Percentiles rank a stretch among this genome's conserved stretches.
These are phyloP conservation scores for Siniperca obscura DNA, from an alignment of 2,797 vertebrate genomes.

Conservation along the genomic window DNA sequence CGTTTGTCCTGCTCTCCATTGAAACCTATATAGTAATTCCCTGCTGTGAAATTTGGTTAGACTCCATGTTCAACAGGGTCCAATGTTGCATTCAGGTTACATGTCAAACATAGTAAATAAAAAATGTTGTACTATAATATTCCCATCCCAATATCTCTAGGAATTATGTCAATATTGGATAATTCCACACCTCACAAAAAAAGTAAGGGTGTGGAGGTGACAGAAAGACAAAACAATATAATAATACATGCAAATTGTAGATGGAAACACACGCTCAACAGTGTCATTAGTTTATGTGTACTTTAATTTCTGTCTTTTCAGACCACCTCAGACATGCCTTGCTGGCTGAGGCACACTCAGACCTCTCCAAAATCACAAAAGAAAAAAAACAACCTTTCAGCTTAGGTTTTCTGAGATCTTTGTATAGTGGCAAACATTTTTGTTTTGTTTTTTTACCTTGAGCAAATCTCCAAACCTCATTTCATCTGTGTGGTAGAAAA, in stretches of 20 bases:
- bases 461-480: too few species aligned
- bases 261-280: background rate
- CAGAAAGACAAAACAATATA: background rate
- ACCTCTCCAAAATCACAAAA: background rate
- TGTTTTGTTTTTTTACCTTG: too few species aligned
- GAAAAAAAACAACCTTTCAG: background rate
- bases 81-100: background rate
- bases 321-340: background rate
- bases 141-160: background rate
- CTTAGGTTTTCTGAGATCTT: too few species aligned
- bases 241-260: background rate
- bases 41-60: background rate
- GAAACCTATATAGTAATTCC: background rate
- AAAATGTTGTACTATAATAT: too few species aligned
- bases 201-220: background rate
- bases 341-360: background rate
- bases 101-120: background rate
- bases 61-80: background rate
- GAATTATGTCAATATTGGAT: background rate
- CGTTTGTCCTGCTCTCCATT: slow-evolving; percentile 20
- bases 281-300: background rate
- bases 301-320: background rate
- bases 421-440: too few species aligned
- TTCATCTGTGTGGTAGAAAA: too few species aligned
- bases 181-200: background rate